Evolutionary conservation across 2,888 invertebrate species (phyloP).

Genomic region (Agonopterix alstromeriana): DNA sequence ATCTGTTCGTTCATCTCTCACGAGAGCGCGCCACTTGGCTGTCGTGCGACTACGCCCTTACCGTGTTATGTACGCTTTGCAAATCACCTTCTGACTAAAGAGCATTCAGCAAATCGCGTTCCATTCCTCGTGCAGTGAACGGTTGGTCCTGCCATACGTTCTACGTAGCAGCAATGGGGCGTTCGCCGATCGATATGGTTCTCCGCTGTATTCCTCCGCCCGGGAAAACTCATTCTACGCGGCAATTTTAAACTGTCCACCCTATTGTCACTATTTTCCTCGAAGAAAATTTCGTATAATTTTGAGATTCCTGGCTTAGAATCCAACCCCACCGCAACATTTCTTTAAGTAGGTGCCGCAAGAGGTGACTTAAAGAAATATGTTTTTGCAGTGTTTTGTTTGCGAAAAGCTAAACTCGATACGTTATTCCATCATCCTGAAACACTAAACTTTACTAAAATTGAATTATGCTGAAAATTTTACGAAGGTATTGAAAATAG

Average conservation of each 20-base stretch:
- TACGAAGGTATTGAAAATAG: too few species aligned
- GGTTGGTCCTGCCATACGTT: neutral
- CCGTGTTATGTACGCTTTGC: constrained; percentile 53
- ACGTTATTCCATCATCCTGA: too few species aligned
- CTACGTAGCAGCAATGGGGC: constrained; percentile 51
- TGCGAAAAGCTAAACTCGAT: too few species aligned
- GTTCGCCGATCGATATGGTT: constrained; percentile 59
- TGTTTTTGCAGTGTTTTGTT: too few species aligned
- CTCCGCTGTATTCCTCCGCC: constrained; percentile 23
- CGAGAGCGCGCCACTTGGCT: constrained; percentile 73
- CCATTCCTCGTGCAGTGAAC: constrained; percentile 42
- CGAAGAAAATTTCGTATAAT: neutral
- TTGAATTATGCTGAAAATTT: too few species aligned
- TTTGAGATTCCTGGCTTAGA: neutral
- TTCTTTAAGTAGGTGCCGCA: too few species aligned
- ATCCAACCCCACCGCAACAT: neutral
- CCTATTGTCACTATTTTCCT: constrained; percentile 21
- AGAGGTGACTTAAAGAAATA: too few species aligned
- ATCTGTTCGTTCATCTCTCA: constrained; percentile 70
- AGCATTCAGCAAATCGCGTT: constrained; percentile 37
- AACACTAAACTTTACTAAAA: too few species aligned
- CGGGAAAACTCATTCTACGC: constrained; percentile 52
- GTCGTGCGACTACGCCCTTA: constrained; percentile 62
- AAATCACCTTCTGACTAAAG: constrained; percentile 47
- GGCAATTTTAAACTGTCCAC: constrained; percentile 50